These are phyloP conservation scores for Nemurella pictetii DNA, from an alignment of 2,888 invertebrate genomes.

Conservation along the genomic window DNA sequence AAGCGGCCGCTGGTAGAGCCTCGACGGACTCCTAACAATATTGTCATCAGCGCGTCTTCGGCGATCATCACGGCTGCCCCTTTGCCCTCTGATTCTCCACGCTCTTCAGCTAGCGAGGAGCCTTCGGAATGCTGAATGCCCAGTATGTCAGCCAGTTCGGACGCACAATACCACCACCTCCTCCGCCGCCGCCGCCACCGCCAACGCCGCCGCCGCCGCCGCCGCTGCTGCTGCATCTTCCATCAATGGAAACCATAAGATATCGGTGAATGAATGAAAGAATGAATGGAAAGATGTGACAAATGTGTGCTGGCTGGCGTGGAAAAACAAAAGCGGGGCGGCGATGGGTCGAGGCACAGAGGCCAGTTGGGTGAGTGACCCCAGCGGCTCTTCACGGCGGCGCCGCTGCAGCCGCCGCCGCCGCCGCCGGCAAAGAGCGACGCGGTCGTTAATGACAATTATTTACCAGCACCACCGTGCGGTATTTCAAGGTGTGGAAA, in stretches of 20 bases:
- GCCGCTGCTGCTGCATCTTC: too few species aligned
- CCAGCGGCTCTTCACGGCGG: background rate
- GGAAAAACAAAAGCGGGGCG: background rate
- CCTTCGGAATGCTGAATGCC: background rate
- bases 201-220: too few species aligned
- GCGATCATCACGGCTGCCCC: background rate
- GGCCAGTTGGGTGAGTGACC: conserved; percentile 34
- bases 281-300: conserved; percentile 21
- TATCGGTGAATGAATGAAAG: conserved; percentile 29
- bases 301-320: background rate
- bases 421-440: conserved; percentile 32
- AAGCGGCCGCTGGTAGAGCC: background rate
- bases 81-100: background rate
- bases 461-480: background rate
- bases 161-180: too few species aligned
- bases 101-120: background rate
- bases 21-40: background rate
- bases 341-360: conserved; percentile 5
- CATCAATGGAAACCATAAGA: conserved; percentile 14
- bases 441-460: conserved; percentile 36
- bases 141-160: too few species aligned
- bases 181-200: too few species aligned
- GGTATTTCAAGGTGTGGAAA: conserved; percentile 2
- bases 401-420: background rate
- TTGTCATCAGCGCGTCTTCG: background rate